Evolutionary conservation across 2,113 vertebrate species (phyloP), one percentile per base, ranked within the genome.

Genomic region (Pseudorasbora parva): DNA sequence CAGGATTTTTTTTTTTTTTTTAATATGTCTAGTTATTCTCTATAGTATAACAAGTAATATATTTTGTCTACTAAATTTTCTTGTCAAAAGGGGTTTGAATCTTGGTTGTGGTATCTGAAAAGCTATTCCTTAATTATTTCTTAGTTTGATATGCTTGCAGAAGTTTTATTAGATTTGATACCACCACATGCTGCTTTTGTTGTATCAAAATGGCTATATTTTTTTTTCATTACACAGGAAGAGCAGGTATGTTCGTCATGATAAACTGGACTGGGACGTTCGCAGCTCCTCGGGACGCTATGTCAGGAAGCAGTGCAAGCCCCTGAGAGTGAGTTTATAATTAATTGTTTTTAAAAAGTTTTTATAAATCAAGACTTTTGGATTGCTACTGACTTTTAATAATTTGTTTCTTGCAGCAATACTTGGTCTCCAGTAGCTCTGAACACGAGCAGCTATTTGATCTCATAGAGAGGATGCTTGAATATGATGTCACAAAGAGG

Each of bases 361-460:
- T 37, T 37, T 37, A 37, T 37, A 37, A 37, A 37, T 37, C 37
- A 6, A 37, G 37, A 37, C 71, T 30, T 74, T 8, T 2, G n/a
- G 11, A 74, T 27, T 25, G 8, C 17, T 21, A 51, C 5, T 73
- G 3, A 41, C 51, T 4, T 10, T 1, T 69, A 8, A 75, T 10
- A 15, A 4, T 72, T 6, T 72, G 8, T 72, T 2, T 5, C 6
- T 23, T 56, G n/a, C 88, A 97, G 96, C 93, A 96, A 86, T 95
- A 94, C 89, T 96, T 98, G 96, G 89, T 90, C 82, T 95, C 90
- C 82, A 91, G 91, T 68, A 95, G 92, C 43, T 91, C 92, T 59
- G 96, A 97, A 2, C 96, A 98, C 75, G 90, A 91, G 71, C 95
- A 95, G 88, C 92, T 99, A 54, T 96, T 98, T 41, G 96, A 98